Base-by-base conservation (phyloP, 2,888 invertebrate genomes). In the Cremastinae sp. region DNA sequence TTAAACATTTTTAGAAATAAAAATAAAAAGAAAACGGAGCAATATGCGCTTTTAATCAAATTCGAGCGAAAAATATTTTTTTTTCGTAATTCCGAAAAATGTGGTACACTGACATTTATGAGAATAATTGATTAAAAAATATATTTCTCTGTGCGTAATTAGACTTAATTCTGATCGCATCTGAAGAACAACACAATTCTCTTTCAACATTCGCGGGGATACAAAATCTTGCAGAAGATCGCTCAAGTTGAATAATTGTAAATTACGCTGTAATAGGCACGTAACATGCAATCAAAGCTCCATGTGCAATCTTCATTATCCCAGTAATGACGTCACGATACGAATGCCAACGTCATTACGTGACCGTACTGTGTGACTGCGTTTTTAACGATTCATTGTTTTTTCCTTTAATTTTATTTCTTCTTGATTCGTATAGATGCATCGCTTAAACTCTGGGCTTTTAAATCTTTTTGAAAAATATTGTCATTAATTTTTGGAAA, bases 201-300 rank as follows among this genome's bases (percentile, higher is more conserved):
- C 43, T 22, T 28, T 43, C 12, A 28, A 45, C 14, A 61, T 47
- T 16, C 47, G 34, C 61, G 45, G 45, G 47, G 45, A 16, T 8
- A 28, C 47, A 34, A 47, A 47, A 61, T 61, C 61, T 45, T 61
- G 45, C 45, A n/a, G 34, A 47, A 34, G 61, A 47, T 61, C 61
- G 34, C 61, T 61, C 47, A 61, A 61, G 45, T 61, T 34, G 61
- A 61, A 61, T 61, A 61, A 61, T 61, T 61, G 61, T 34, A 41
- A 16, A 61, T 61, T 61, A 47, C 61, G 28, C 20, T 34, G 10
- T 61, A 61, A 61, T 61, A 61, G 47, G 61, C 47, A 47, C 41
- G 45, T 28, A 61, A 61, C 61, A 61, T 34, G 61, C 61, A 47
- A 61, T 61, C n/a, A 61, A 61, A 61, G 34, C 16, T 56, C 45